These are phyloP conservation scores for Leptopterna dolabrata DNA, from an alignment of 2,888 invertebrate species.

Conservation along the genomic window DNA sequence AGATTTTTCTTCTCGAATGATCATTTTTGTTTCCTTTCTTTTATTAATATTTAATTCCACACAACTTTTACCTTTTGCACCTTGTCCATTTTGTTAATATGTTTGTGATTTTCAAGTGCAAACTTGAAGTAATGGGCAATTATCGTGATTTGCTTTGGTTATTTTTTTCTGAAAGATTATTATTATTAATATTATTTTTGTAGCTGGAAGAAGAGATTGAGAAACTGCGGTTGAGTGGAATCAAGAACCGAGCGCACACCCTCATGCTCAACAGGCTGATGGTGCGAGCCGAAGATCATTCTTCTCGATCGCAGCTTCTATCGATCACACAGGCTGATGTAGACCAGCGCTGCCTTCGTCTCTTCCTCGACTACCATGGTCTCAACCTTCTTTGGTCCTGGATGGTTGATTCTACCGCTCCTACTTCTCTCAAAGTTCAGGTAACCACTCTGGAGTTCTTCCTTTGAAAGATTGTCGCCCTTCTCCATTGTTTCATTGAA, in stretches of 20 bases:
- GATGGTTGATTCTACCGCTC: slow-evolving; percentile 71
- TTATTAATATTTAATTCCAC: too few relatives aligned
- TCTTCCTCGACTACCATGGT: slow-evolving; percentile 95
- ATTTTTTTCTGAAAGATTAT: not conserved
- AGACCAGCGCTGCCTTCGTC: slow-evolving; percentile 82
- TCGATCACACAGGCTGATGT: slow-evolving; percentile 79
- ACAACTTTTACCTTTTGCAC: too few relatives aligned
- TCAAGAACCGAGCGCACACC: slow-evolving; percentile 91
- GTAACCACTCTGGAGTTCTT: slow-evolving; percentile 49
- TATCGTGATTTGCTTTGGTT: too few relatives aligned
- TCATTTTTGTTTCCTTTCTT: not conserved
- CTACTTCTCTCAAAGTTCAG: slow-evolving; percentile 61
- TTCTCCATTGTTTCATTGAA: not conserved
- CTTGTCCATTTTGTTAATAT: too few relatives aligned
- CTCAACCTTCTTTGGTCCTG: slow-evolving; percentile 90
- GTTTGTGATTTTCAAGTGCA: too few relatives aligned
- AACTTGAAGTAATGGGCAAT: too few relatives aligned
- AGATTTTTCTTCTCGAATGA: not conserved
- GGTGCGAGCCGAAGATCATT: slow-evolving; percentile 88
- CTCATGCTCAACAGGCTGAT: slow-evolving; percentile 89
- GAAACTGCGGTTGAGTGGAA: slow-evolving; percentile 79
- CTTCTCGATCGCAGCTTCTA: slow-evolving; percentile 79
- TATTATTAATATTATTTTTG: slow-evolving; percentile 4
- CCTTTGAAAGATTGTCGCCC: not conserved
- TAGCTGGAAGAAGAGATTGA: slow-evolving; percentile 91